Evolutionary conservation across 2,797 vertebrate genomes (phyloP), one percentile per base, ranked within the genome.

Genomic region (Intellagama lesueurii): DNA sequence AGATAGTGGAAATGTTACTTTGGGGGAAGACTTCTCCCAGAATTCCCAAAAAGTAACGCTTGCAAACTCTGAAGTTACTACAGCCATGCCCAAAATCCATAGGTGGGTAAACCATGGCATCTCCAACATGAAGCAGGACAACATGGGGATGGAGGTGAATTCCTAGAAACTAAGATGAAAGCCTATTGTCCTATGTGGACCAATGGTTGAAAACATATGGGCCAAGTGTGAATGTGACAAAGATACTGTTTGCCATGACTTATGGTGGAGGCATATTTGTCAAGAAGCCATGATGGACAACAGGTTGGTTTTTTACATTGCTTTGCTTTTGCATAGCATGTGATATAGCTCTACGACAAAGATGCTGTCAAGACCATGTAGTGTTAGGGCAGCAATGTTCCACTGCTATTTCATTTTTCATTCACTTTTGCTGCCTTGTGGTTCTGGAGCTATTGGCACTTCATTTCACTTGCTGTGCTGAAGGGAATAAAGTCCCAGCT

Each of bases 381-480:
- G 26, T 90, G 28, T 90, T 90, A 87, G 1, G 78, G 72, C 44
- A 88, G 32, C 89, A 91, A 87, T 19, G 35, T 85, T 92, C 32
- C 14, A 72, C 78, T 35, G 91, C n/a, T 19, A 26, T 26, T 77
- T 47, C 35, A 70, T 19, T 77, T 47, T 77, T 47, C 52, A 87
- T 16, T 28, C n/a, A 35, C 47, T 28, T 81, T 76, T 91, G 17
- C 66, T 60, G 87, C 77, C 52, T 92, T 95, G 81, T 70, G 92
- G 47, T 47, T 88, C 70, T 0, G 0, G 47, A 84, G 26, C 7
- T 77, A 81, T 5, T 60, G 73, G 90, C 92, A 30, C 17, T 47
- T 73, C 14, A n/a, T 49, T 16, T 81, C 0, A 0, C 22, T 49
- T 69, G 44, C 72, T 47, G 64, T 86, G 89, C 66, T 22, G n/a